Conservation (phyloP, 2,113 vertebrate species). For the Dipodomys stephensi region DNA sequence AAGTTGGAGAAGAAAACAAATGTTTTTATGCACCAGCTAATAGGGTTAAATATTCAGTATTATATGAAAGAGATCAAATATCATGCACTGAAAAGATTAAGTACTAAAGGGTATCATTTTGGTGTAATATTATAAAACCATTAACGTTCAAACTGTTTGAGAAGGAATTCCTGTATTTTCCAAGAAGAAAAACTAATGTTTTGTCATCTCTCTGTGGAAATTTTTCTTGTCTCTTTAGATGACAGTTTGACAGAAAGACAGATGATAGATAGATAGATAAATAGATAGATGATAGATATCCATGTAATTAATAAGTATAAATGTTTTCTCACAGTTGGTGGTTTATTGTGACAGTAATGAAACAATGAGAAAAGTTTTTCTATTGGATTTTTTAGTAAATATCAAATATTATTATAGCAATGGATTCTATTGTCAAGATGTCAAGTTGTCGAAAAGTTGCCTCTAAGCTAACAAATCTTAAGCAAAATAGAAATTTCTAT, state of each 20-base stretch:
- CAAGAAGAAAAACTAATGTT: neutral
- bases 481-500: conserved; percentile 27
- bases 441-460: neutral
- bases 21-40: neutral
- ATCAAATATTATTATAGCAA: neutral
- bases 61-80: neutral
- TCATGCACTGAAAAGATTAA: neutral
- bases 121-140: neutral
- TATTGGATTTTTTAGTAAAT: neutral
- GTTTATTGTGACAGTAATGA: neutral
- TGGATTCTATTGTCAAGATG: neutral
- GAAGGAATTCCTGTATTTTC: neutral
- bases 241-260: neutral
- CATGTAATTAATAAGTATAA: neutral
- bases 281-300: neutral
- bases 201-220: neutral
- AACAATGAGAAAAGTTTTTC: neutral
- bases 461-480: neutral
- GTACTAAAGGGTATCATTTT: neutral
- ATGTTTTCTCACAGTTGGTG: neutral
- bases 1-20: neutral
- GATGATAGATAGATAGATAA: neutral
- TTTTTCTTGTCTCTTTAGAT: neutral
- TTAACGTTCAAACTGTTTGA: neutral
- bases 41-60: neutral